Conservation (phyloP, 2,888 invertebrate genomes). For the Drosophila affinis region DNA sequence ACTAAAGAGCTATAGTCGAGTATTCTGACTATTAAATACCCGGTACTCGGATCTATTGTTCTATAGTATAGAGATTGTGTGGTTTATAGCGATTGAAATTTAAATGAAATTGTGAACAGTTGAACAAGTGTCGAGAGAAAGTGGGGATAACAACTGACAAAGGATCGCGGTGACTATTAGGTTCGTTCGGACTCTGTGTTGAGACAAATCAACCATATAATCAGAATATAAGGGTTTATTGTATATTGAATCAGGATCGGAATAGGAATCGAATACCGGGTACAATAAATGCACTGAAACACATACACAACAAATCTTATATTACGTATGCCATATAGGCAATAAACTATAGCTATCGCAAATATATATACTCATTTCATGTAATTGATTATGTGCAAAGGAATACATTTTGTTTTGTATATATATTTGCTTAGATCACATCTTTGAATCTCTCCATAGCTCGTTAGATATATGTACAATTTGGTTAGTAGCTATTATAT, state of each 20-base stretch:
- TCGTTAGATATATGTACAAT: constrained; percentile 66
- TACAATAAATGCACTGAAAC: neutral
- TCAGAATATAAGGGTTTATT: neutral
- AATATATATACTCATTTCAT: constrained; percentile 65
- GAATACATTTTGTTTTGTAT: constrained; percentile 61
- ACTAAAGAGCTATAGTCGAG: neutral
- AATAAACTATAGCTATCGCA: constrained; percentile 45
- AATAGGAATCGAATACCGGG: neutral
- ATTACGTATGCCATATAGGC: constrained; percentile 3
- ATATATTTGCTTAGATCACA: constrained; percentile 74
- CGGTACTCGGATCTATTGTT: neutral
- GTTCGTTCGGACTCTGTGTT: neutral
- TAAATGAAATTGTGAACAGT: neutral
- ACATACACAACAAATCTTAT: neutral
- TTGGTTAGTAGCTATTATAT: no score
- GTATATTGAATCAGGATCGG: no score
- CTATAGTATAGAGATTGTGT: neutral
- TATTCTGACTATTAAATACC: neutral
- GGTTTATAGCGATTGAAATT: neutral
- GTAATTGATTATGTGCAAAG: constrained; percentile 64
- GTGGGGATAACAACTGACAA: no score
- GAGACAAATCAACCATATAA: neutral
- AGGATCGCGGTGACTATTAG: neutral
- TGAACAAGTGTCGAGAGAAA: no score
- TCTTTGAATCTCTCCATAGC: constrained; percentile 71